Conservation (phyloP, 2,797 vertebrate genomes). For the Pipistrellus nathusii region DNA sequence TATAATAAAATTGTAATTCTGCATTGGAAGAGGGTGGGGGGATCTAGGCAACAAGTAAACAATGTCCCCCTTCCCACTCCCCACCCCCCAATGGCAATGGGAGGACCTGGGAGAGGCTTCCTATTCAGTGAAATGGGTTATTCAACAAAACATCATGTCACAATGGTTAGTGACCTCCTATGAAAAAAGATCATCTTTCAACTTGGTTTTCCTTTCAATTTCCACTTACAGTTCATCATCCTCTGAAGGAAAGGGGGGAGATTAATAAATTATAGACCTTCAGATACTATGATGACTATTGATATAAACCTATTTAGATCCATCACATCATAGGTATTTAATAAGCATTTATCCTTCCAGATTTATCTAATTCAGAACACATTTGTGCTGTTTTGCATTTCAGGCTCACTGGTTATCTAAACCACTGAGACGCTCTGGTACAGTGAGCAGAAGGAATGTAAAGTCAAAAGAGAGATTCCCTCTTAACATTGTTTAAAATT, state of each 20-base stretch:
- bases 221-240: not conserved
- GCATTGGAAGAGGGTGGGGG: not conserved
- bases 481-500: not conserved
- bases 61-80: accelerated
- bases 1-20: not conserved
- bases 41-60: not conserved
- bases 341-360: not conserved
- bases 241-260: not conserved
- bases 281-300: not conserved
- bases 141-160: not conserved
- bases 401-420: not conserved
- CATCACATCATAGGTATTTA: not conserved
- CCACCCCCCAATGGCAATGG: not conserved
- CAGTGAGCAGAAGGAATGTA: not conserved
- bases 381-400: not conserved
- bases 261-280: not conserved
- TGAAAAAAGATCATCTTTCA: not conserved
- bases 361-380: constrained; percentile 11
- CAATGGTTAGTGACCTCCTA: not conserved
- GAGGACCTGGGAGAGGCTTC: not conserved
- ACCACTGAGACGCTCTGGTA: not conserved
- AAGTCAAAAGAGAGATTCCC: not conserved
- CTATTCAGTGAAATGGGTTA: not conserved
- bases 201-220: constrained; percentile 1
- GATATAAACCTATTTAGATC: not conserved